Base-by-base conservation (phyloP, 2,888 invertebrate genomes). In the Tyria jacobaeae region DNA sequence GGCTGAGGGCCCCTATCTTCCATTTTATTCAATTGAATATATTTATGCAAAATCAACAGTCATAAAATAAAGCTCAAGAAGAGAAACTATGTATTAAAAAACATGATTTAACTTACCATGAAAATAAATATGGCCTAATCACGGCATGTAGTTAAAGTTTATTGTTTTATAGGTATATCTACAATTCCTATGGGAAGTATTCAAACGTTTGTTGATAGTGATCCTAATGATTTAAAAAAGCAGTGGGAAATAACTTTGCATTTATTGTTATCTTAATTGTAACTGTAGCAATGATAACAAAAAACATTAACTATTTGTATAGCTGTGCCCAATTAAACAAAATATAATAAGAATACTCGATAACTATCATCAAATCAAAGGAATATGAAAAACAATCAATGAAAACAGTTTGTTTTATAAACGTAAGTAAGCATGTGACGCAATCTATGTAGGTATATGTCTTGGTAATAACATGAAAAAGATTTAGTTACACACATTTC, bases 231-330 rank as follows among this genome's bases (percentile, higher is more conserved):
- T 7, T 41, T 41, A 41, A 10, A 41, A 41, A 10, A 17, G n/a
- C 41, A 41, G 17, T 15, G 27, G n/a, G 21, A n/a, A 34, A 17
- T 9, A 5, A 1, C 4, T 1, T 2, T 27, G 6, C 12, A 15
- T 31, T 34, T 21, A 27, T 14, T 41, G 24, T 10, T 24, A 34
- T 4, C 15, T 10, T 21, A 17, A 7, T 35, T 17, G 34, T 48
- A 21, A 14, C 31, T n/a, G 34, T 56, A 35, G 47, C 4, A 47
- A 35, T 21, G 7, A 34, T 24, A 53, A 53, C 39, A 53, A 39
- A 39, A 53, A 52, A 2, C 10, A 41, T 44, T 31, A 44, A 31
- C 55, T 55, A 27, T 44, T 31, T 12, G 24, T 15, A 24, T 17
- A 3, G 3, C 49, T n/a, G 25, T 9, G 4, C 21, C 9, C 21